phyloP scores from a whole-genome alignment of 2,113 vertebrate genomes.

The Hemiprocne comata region DNA sequence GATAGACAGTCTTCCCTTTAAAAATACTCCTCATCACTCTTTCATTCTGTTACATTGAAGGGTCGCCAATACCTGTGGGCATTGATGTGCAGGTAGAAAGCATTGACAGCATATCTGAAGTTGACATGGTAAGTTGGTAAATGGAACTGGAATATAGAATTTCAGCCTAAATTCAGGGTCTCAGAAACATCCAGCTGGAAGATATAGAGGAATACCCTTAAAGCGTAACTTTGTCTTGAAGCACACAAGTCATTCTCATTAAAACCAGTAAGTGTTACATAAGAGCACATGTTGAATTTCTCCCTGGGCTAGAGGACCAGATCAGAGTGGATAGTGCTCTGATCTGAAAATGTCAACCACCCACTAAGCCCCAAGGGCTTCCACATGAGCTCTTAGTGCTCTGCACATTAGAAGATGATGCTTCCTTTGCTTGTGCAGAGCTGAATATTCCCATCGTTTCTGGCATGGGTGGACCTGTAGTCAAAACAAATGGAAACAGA shows the following conservation, averaged over 20 bases:
- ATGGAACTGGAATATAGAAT: background rate
- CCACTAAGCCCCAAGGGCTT: background rate
- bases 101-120: constrained; percentile 93
- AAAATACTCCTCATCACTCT: constrained; percentile 1
- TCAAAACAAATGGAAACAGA: background rate
- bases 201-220: background rate
- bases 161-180: background rate
- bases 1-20: background rate
- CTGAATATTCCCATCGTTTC: background rate
- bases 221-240: background rate
- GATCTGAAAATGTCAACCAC: background rate
- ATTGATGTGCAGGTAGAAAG: constrained; percentile 94
- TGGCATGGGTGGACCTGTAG: background rate
- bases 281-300: background rate
- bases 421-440: background rate
- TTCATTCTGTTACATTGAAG: constrained; percentile 71
- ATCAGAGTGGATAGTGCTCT: background rate
- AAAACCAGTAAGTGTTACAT: background rate
- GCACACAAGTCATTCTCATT: background rate
- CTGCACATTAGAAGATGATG: background rate
- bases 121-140: constrained; percentile 88
- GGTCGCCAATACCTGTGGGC: constrained; percentile 86
- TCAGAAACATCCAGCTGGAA: background rate
- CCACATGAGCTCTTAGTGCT: background rate
- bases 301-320: background rate